Conservation (phyloP, 2,888 invertebrate species). For the Stenichneumon culpator region DNA sequence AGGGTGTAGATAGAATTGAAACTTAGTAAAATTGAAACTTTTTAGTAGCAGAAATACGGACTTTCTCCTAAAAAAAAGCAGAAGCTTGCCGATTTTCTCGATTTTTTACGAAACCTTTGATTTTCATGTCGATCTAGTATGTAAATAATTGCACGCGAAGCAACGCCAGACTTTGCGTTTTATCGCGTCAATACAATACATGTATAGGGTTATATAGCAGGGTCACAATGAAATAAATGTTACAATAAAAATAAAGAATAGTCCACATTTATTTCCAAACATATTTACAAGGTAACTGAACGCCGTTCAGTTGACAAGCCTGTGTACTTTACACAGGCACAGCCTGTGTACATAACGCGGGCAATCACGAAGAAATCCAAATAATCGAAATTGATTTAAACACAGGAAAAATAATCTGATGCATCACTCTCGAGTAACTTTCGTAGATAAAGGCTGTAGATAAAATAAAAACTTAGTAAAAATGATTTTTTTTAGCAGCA, state of each 20-base stretch:
- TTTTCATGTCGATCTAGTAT: conserved; percentile 20
- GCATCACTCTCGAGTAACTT: no score
- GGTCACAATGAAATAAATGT: conserved; percentile 58
- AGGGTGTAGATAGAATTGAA: conserved; percentile 23
- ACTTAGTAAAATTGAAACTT: conserved; percentile 1
- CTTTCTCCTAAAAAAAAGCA: background rate
- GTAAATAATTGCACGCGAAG: conserved; percentile 37
- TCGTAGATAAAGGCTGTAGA: no score
- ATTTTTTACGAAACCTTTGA: background rate
- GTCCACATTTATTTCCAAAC: conserved; percentile 57
- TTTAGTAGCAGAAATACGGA: conserved; percentile 9
- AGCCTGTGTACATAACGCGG: conserved; percentile 22
- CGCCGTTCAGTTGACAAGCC: background rate
- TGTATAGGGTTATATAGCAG: conserved; percentile 52
- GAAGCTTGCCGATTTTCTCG: conserved; percentile 2
- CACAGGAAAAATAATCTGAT: no score
- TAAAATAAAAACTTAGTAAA: no score
- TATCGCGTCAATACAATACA: conserved; percentile 22
- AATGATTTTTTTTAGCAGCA: background rate
- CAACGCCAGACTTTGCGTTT: conserved; percentile 16
- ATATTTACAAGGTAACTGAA: conserved; percentile 56
- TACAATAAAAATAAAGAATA: conserved; percentile 53
- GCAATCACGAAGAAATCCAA: background rate
- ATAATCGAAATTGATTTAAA: no score
- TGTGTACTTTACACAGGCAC: conserved; percentile 8